phyloP scores from a whole-genome alignment of 2,113 vertebrate species.

The Hemiscyllium ocellatum region DNA sequence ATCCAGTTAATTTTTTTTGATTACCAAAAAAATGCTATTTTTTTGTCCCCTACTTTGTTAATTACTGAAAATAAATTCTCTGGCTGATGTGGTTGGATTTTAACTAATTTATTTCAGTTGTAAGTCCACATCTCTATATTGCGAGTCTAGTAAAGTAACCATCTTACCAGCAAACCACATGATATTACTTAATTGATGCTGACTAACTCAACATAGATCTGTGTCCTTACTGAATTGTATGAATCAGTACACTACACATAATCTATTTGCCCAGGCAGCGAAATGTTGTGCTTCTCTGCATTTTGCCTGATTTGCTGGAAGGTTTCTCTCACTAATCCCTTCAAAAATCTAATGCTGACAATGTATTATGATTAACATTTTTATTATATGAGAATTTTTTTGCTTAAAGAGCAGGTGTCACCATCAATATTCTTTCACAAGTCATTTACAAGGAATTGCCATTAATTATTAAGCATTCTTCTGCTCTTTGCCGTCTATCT shows the following conservation, averaged over 20 bases:
- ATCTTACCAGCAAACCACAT: background rate
- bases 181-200: background rate
- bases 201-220: background rate
- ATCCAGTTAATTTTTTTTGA: background rate
- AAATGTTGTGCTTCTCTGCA: background rate
- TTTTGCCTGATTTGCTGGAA: background rate
- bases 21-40: background rate
- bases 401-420: slow-evolving; percentile 1
- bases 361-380: background rate
- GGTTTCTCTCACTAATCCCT: background rate
- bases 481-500: background rate
- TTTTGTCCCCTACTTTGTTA: background rate
- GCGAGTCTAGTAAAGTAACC: background rate
- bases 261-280: background rate
- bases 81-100: background rate
- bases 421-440: background rate
- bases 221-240: background rate
- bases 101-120: background rate
- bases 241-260: background rate
- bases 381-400: slow-evolving; percentile 16
- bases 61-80: background rate
- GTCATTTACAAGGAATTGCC: slow-evolving; percentile 17
- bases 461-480: slow-evolving; percentile 18
- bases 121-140: background rate
- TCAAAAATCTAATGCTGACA: background rate